These are phyloP conservation scores for Mohoua ochrocephala DNA, from an alignment of 2,113 vertebrate genomes.

Conservation along the genomic window DNA sequence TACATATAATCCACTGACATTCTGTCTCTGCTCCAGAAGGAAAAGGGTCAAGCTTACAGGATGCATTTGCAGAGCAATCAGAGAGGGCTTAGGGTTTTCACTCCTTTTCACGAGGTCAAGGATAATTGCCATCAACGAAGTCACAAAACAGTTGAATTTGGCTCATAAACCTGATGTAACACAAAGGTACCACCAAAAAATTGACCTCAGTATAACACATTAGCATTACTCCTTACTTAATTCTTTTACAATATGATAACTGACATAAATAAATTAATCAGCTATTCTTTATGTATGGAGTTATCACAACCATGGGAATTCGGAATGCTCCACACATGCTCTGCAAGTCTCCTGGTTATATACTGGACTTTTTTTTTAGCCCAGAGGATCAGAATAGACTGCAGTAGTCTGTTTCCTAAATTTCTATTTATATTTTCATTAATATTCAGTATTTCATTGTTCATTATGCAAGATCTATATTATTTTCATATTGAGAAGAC, in stretches of 20 bases:
- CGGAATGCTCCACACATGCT: not conserved
- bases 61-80: not conserved
- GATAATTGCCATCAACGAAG: not conserved
- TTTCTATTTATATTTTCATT: constrained; percentile 1
- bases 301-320: not conserved
- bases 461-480: not conserved
- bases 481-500: not conserved
- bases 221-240: not conserved
- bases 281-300: not conserved
- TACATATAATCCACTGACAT: not conserved
- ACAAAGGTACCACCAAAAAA: not conserved
- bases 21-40: not conserved
- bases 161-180: not conserved
- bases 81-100: not conserved
- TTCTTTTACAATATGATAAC: not conserved
- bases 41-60: not conserved
- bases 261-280: not conserved
- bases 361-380: not conserved
- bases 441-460: constrained; percentile 2
- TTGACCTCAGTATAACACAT: not conserved
- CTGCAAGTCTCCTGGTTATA: not conserved
- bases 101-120: not conserved
- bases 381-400: not conserved
- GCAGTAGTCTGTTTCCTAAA: not conserved
- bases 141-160: not conserved